phyloP scores from a whole-genome alignment of 2,888 invertebrate genomes.

The Abrostola triplasia region DNA sequence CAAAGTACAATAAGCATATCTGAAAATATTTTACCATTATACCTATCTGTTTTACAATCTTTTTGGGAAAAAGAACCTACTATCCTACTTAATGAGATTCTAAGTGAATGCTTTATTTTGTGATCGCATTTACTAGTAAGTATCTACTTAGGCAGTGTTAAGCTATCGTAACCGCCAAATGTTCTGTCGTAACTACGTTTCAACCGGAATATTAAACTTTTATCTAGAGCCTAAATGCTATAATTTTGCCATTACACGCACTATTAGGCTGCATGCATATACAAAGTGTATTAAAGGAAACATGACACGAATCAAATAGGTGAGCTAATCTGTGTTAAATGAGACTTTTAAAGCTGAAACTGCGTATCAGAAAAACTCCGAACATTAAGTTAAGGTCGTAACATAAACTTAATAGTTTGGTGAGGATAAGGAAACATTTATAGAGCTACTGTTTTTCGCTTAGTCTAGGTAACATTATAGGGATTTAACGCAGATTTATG shows the following conservation, averaged over 20 bases:
- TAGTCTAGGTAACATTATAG: neutral
- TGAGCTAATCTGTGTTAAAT: no score
- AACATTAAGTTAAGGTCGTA: neutral
- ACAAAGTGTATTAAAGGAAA: no score
- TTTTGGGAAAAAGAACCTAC: no score
- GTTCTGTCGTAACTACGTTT: neutral
- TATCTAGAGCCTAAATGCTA: neutral
- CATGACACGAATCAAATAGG: no score
- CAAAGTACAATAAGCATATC: no score
- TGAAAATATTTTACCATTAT: no score
- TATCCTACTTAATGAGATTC: neutral
- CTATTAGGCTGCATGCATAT: no score
- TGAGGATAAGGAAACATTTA: neutral
- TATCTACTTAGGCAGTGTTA: neutral
- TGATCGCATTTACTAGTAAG: neutral
- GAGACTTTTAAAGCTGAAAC: no score
- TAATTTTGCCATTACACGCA: neutral
- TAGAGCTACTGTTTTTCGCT: neutral
- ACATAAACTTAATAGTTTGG: neutral
- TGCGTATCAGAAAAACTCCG: no score
- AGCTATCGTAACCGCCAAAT: neutral
- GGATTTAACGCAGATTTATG: neutral
- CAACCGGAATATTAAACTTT: neutral
- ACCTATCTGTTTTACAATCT: no score
- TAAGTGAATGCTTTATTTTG: neutral